These are phyloP conservation scores for Molossus molossus DNA, from an alignment of 2,797 vertebrate genomes.

Conservation along the genomic window DNA sequence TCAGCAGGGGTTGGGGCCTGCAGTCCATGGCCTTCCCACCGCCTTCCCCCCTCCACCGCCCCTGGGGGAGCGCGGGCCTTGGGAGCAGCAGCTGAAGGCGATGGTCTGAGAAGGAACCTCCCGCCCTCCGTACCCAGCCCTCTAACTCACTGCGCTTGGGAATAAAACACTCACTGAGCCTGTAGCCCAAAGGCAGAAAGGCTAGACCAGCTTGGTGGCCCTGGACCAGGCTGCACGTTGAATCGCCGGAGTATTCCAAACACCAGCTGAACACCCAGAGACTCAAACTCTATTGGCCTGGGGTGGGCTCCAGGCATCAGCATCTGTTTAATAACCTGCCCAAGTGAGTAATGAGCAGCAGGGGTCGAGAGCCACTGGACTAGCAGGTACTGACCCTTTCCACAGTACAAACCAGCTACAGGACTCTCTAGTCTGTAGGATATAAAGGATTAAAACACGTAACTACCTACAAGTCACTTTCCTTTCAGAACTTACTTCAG, in stretches of 20 bases:
- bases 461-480: not conserved
- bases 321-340: not conserved
- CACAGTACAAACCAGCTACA: not conserved
- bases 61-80: not conserved
- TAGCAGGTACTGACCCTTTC: not conserved
- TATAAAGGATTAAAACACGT: not conserved
- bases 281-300: not conserved
- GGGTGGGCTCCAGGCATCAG: not conserved
- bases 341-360: not conserved
- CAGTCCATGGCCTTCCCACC: not conserved
- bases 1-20: not conserved
- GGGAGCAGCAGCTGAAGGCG: not conserved
- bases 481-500: conserved; percentile 38
- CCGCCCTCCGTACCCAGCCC: not conserved
- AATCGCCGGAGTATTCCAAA: not conserved
- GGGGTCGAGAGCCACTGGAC: not conserved
- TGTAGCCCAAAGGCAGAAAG: not conserved
- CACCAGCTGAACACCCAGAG: not conserved
- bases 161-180: not conserved
- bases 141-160: not conserved
- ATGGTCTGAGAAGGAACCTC: not conserved
- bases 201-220: not conserved
- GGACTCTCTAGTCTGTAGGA: not conserved
- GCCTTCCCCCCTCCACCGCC: not conserved
- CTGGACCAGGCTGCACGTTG: not conserved